A percentile compares a stretch with the other conserved stretches of the same genome.
Evolutionary conservation across 2,797 vertebrate species (phyloP).

Genomic region (Artibeus lituratus): DNA sequence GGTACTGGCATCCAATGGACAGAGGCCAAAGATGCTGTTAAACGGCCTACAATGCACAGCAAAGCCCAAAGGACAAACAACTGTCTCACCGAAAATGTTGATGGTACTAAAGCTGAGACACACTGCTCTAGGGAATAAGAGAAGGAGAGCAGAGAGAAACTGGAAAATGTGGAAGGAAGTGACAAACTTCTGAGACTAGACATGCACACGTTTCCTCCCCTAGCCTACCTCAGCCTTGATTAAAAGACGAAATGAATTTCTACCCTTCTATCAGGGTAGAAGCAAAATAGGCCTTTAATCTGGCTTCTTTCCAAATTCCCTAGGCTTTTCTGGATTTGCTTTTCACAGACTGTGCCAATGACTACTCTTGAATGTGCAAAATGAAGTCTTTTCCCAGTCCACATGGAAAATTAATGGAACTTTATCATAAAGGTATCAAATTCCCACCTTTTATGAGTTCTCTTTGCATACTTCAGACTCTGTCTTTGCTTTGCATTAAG

Average conservation of each 20-base stretch:
- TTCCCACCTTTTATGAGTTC: background rate
- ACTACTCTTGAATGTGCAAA: background rate
- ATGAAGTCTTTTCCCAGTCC: background rate
- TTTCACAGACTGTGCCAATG: background rate
- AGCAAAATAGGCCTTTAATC: background rate
- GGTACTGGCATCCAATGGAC: background rate
- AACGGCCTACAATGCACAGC: background rate
- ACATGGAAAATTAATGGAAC: background rate
- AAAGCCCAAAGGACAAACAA: background rate
- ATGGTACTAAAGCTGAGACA: background rate
- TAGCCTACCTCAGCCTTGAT: background rate
- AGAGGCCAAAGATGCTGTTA: background rate
- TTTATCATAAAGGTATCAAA: conserved; percentile 23
- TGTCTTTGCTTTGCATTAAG: conserved; percentile 28
- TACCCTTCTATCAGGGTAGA: background rate
- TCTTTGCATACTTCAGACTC: background rate
- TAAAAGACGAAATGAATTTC: conserved; percentile 51
- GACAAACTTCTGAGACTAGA: background rate
- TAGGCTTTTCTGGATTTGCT: background rate
- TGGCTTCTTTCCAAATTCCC: conserved; percentile 1
- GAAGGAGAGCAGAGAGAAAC: background rate
- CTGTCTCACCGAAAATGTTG: background rate
- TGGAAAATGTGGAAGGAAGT: conserved; percentile 5
- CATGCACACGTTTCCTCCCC: background rate
- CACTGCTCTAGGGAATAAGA: background rate